phyloP scores from a whole-genome alignment of 2,797 vertebrate species.

The Pseudochaenichthys georgianus region DNA sequence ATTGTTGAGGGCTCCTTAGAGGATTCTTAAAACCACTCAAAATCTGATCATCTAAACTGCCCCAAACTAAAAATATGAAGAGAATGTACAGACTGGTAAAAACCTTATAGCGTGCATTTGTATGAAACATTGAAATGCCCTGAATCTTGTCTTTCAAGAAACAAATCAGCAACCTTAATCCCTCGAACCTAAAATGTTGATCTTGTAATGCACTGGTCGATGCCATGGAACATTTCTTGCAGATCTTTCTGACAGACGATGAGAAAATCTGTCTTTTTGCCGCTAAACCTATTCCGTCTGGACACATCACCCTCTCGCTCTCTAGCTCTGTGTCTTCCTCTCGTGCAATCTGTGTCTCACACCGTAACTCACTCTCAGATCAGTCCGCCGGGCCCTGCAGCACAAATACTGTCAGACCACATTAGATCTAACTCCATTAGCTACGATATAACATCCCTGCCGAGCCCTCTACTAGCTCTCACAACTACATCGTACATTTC shows the following conservation, averaged over 20 bases:
- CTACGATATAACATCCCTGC: conserved; percentile 35
- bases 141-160: background rate
- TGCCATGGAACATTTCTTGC: background rate
- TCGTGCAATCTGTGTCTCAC: conserved; percentile 30
- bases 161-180: conserved; percentile 17
- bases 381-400: conserved; percentile 51
- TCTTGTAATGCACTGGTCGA: conserved; percentile 29
- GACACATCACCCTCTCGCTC: conserved; percentile 34
- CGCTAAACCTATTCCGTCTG: conserved; percentile 47
- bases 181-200: conserved; percentile 18
- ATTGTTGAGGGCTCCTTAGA: background rate
- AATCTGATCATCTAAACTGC: background rate
- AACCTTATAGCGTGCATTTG: background rate
- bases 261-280: conserved; percentile 32
- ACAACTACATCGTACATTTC: conserved; percentile 35
- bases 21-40: background rate
- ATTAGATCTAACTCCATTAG: conserved; percentile 53
- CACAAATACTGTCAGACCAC: conserved; percentile 60
- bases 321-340: conserved; percentile 15
- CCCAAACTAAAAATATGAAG: background rate
- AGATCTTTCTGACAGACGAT: conserved; percentile 7
- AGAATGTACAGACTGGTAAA: background rate
- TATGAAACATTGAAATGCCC: background rate
- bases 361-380: conserved; percentile 42
- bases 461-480: conserved; percentile 21